Percentiles rank a stretch among this genome's conserved stretches.
Conservation (phyloP, 2,888 invertebrate genomes). For the Rhamnusium bicolor region DNA sequence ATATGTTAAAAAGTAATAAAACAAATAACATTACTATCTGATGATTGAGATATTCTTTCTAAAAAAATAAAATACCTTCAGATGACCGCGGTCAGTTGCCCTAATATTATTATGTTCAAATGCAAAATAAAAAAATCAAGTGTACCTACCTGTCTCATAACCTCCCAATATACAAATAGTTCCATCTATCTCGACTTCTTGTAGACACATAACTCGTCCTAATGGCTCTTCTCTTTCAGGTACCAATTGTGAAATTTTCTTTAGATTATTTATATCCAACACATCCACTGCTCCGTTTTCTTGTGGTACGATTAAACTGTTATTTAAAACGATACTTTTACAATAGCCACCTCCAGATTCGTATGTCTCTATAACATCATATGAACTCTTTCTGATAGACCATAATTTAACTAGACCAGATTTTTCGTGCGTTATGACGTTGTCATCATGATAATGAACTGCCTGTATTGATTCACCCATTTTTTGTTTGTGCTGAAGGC, state of each 20-base stretch:
- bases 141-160: slow-evolving; percentile 80
- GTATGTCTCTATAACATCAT: slow-evolving; percentile 74
- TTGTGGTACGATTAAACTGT: slow-evolving; percentile 79
- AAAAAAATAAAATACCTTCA: too few species aligned
- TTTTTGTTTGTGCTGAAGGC: slow-evolving; percentile 78
- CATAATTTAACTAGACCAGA: slow-evolving; percentile 81
- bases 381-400: slow-evolving; percentile 74
- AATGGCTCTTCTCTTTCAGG: slow-evolving; percentile 70
- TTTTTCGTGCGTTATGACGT: slow-evolving; percentile 84
- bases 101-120: too few species aligned
- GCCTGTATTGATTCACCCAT: slow-evolving; percentile 79
- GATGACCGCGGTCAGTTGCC: too few species aligned
- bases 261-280: slow-evolving; percentile 68
- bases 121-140: neutral
- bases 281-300: slow-evolving; percentile 74
- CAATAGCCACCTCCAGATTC: slow-evolving; percentile 82
- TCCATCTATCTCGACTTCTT: slow-evolving; percentile 71
- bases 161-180: slow-evolving; percentile 77
- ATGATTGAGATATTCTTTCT: too few species aligned
- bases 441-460: slow-evolving; percentile 75
- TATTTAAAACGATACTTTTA: slow-evolving; percentile 76
- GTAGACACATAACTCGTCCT: slow-evolving; percentile 80
- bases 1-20: too few species aligned
- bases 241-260: slow-evolving; percentile 68
- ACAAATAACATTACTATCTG: too few species aligned